Evolutionary conservation across 35 echinoderm and acorn worm species (phyloP), one percentile per base, ranked within the genome.

Genomic region (Nesometra sesokonis): DNA sequence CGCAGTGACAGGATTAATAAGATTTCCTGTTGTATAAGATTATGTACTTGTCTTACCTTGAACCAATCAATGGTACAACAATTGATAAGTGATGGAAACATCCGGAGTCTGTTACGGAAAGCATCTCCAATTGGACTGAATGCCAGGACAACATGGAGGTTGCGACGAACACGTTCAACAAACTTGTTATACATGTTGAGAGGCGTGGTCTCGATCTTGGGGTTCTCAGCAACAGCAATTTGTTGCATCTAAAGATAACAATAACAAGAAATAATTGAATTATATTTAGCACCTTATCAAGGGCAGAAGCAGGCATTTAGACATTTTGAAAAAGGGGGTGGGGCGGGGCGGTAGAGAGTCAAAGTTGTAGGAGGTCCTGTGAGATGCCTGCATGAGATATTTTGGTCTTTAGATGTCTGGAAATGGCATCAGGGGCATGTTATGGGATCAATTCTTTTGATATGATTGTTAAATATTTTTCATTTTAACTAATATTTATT

Each of bases 171-270:
- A 35, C 96, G 84, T 80, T 91, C 93, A n/a, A 99, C 82, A 76
- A 99, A 99, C 81, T 89, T 88, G 85, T 99, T 99, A 81, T 99
- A 99, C 96, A 99, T 99, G 90, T 99, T 99, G 38, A 99, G 85
- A 33, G 96, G 92, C 1, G 96, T 99, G 78, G 93, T 86, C 82
- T 99, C 96, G 32, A 94, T 88, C 86, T 90, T 91, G 30, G 84
- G 46, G 77, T 99, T 99, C 88, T 99, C 90, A 17, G 93, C 79
- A 17, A 94, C 87, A 11, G 91, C 87, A 0, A 94, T 80, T 81
- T 94, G 92, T 83, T 99, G 96, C 96, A 99, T 99, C 96, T 99
- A 76, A 36, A 87, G 38, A 34, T 77, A 27, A 85, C 77, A 27
- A 35, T 4, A 43, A 15, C 5, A 43, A 43, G 38, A 7, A n/a